Evolutionary conservation across 2,888 invertebrate genomes (phyloP).

Genomic region (Schizaphis graminum): DNA sequence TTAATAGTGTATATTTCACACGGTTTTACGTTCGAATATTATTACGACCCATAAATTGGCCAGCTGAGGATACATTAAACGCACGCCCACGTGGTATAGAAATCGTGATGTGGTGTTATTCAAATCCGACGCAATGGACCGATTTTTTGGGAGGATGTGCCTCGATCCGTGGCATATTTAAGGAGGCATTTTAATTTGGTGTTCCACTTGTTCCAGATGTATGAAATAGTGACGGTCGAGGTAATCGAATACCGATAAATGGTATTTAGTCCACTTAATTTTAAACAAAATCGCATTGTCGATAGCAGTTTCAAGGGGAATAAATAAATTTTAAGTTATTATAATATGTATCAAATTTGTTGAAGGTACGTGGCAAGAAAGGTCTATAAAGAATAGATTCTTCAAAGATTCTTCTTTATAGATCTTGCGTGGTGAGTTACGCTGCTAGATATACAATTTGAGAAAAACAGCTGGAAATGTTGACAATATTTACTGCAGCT

Average conservation of each 20-base stretch:
- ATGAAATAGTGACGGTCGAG: neutral
- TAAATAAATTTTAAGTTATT: too few species aligned
- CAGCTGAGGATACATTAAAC: neutral
- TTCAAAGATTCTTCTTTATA: too few species aligned
- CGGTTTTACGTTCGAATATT: conserved; percentile 37
- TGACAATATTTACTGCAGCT: too few species aligned
- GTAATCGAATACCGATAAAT: too few species aligned
- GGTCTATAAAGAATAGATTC: too few species aligned
- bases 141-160: neutral
- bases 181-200: neutral
- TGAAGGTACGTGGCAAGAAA: too few species aligned
- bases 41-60: conserved; percentile 39
- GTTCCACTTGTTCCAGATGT: neutral
- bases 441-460: too few species aligned
- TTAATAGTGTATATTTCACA: conserved; percentile 32
- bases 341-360: too few species aligned
- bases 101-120: conserved; percentile 1
- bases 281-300: neutral
- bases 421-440: too few species aligned
- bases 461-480: too few species aligned
- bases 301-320: neutral
- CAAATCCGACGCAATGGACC: neutral
- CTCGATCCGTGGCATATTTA: neutral
- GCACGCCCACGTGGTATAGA: neutral
- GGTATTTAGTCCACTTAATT: neutral